Base-by-base conservation (phyloP, 1,140 invertebrate genomes). In the Propsilocerus akamusi region DNA sequence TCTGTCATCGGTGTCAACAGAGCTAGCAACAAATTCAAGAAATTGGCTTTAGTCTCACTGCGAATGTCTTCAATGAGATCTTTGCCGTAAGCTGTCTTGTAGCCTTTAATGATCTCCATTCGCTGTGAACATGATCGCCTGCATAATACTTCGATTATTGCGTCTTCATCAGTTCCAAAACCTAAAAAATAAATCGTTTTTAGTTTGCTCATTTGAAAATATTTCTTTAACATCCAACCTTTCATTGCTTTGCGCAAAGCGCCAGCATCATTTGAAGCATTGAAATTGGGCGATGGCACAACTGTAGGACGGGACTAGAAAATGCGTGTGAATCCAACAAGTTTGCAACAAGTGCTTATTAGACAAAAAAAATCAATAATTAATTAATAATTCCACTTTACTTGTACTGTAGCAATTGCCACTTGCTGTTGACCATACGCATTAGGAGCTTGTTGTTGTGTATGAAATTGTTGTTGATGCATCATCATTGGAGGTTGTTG, bases 1-100 rank as follows among this genome's bases (percentile, higher is more conserved):
- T 81, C 73, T 49, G 71, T 69, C 0, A 81, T 78, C 0, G 76
- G 73, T 55, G 70, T 67, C 76, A 85, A 78, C 34, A 88, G 61
- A 0, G 78, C 83, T 11, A 84, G 62, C 49, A 88, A 80, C 10
- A 86, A 74, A 59, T 85, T 77, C 60, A 86, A 81, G 60, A 85
- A 85, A 59, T 83, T 76, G 26, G 83, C 84, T 47, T 77, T 74
- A 32, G 87, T 60, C 60, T 88, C 84, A 25, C 74, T 75, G 58
- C 84, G 82, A 14, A 89, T 59, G 55, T 87, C 82, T 37, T 78
- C 75, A 22, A 82, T 73, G 49, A 88, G 59, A 62, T 86, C 76
- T 71, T 84, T 57, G 51, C 82, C 83, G 68, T 80, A 86, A 65
- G 85, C 80, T 25, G 72, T 68, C 48, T 80, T 80, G 61, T 83